Percentiles rank a stretch among this genome's conserved stretches.
Evolutionary conservation across 2,113 vertebrate genomes (phyloP).

Genomic region (Tursiops truncatus): DNA sequence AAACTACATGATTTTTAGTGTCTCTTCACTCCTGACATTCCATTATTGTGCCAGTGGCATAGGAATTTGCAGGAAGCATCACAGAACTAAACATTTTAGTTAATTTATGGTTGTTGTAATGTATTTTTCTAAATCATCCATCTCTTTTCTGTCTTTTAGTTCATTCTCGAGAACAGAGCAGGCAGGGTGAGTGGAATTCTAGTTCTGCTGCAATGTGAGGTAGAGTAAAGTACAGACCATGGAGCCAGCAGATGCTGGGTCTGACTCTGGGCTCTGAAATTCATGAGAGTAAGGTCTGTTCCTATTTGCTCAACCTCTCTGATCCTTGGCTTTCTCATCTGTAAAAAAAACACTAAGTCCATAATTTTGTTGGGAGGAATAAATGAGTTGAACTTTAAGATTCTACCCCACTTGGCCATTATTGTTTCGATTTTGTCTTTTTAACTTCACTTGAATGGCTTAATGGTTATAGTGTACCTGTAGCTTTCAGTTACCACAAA

Average conservation of each 20-base stretch:
- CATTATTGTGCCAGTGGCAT: background rate
- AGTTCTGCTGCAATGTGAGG: background rate
- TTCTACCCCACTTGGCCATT: background rate
- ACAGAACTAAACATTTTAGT: background rate
- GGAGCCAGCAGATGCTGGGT: too few species aligned
- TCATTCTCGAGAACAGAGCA: background rate
- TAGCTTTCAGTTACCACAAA: slow-evolving; percentile 43
- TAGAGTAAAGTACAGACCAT: background rate
- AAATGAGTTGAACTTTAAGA: background rate
- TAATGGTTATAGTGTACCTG: background rate
- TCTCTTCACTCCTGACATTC: background rate
- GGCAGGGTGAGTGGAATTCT: background rate
- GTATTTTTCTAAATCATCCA: background rate
- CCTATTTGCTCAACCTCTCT: background rate
- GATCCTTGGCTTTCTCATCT: background rate
- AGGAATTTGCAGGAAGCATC: background rate
- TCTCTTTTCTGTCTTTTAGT: background rate
- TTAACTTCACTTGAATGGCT: background rate
- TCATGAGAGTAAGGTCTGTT: background rate
- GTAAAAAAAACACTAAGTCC: background rate
- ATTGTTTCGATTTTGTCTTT: background rate
- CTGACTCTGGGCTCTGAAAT: background rate
- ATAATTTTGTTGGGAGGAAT: background rate
- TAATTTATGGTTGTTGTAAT: background rate
- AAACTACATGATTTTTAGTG: background rate